Base-by-base conservation (phyloP, 2,797 vertebrate species). In the Perodicticus potto region DNA sequence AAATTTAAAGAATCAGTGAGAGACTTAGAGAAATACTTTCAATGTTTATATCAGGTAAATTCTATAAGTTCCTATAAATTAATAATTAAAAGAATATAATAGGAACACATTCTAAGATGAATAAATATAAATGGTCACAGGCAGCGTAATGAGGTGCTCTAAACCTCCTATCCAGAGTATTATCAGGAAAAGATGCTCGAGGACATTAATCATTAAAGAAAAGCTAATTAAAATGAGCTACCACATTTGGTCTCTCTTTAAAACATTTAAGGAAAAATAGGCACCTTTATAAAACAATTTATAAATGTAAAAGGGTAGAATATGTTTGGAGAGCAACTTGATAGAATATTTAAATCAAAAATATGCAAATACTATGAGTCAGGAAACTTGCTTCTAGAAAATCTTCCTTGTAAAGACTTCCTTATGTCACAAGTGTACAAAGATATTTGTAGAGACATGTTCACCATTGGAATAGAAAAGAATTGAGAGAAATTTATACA, bases 311-410 rank as follows among this genome's bases (percentile, higher is more conserved):
- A 74, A 76, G 67, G 72, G 9, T 20, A 77, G 85, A 65, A 57
- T 7, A 23, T 90, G 27, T 97, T 82, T 83, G 77, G 63, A 94
- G 53, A 43, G 82, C 13, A 63, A 80, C 13, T 34, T 76, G 20
- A 74, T 70, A 93, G 32, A 77, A 43, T 84, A 74, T 34, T 63
- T 67, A 95, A 92, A 93, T 84, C 37, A 55, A 95, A 94, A 87
- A 84, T 78, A 7, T 10, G 22, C 25, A 86, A 74, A 55, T 2
- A 20, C 20, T 63, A 27, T 49, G 32, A 84, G 13, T 29, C 73
- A 89, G 40, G 20, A 22, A 91, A 89, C 27, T 61, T 63, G 72
- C 10, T 92, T 97, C 37, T 10, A 83, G 63, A 57, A 74, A 74
- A 86, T 72, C 57, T 90, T 57, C 65, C 17, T 61, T 25, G 57